Percentiles rank a stretch among this genome's conserved stretches.
These are phyloP conservation scores for Drosophila pectinifera DNA, from an alignment of 1,140 invertebrate genomes.

Conservation along the genomic window DNA sequence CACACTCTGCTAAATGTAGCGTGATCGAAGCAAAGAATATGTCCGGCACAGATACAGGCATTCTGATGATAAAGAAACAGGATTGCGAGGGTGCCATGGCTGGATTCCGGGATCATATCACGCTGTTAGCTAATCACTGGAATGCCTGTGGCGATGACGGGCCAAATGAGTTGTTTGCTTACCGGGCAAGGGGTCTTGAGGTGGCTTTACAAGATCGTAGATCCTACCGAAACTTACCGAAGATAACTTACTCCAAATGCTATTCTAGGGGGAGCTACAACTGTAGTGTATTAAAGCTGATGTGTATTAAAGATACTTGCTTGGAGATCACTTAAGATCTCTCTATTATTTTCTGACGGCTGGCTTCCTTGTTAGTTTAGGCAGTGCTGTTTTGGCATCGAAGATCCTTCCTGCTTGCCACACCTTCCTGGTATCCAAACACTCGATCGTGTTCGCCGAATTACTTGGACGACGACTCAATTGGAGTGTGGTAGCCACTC, in stretches of 20 bases:
- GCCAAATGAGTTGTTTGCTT: slow-evolving; percentile 23
- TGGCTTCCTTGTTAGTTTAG: slow-evolving; percentile 13
- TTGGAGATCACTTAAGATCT: neutral
- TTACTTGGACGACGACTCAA: slow-evolving; percentile 11
- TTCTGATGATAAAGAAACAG: neutral
- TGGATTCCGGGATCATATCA: slow-evolving; percentile 21
- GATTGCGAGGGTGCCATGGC: slow-evolving; percentile 16
- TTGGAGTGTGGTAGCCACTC: slow-evolving; percentile 49
- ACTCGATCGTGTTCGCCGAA: slow-evolving; percentile 13
- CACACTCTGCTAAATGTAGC: slow-evolving; percentile 77
- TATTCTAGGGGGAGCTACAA: neutral
- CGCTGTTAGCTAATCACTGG: slow-evolving; percentile 48
- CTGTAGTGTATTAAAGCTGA: no score
- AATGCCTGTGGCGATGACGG: slow-evolving; percentile 36
- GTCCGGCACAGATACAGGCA: neutral
- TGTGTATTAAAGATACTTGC: neutral
- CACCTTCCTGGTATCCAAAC: slow-evolving; percentile 33
- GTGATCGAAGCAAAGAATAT: slow-evolving; percentile 41
- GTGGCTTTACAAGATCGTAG: neutral
- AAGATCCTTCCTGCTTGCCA: neutral
- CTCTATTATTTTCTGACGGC: neutral
- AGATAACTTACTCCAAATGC: neutral
- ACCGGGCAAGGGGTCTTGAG: neutral
- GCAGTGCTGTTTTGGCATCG: slow-evolving; percentile 23
- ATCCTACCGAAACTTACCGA: neutral